phyloP scores from a whole-genome alignment of 2,888 invertebrate genomes.

The Nomada ruficornis region DNA sequence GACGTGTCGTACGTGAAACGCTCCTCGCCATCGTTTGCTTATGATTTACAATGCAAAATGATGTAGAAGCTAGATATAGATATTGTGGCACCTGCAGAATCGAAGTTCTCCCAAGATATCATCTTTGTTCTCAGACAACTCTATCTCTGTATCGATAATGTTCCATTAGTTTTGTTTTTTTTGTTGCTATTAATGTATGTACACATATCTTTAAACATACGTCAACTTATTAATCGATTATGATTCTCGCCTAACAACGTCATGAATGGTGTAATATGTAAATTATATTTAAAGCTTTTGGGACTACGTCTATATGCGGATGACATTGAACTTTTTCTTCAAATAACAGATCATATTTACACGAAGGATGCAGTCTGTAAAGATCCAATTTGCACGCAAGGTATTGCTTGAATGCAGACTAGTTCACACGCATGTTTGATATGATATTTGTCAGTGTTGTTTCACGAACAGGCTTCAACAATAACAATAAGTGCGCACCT shows the following conservation, averaged over 20 bases:
- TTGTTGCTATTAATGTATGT: neutral
- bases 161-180: conserved; percentile 34
- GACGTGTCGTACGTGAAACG: conserved; percentile 51
- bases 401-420: conserved; percentile 47
- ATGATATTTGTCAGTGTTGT: conserved; percentile 41
- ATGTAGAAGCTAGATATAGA: conserved; percentile 58
- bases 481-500: conserved; percentile 30
- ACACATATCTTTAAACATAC: too few relatives aligned
- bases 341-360: conserved; percentile 12
- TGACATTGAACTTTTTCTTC: conserved; percentile 11
- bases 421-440: conserved; percentile 48
- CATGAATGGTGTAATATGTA: too few relatives aligned
- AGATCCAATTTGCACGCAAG: conserved; percentile 45
- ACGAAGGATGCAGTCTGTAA: conserved; percentile 13
- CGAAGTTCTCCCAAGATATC: conserved; percentile 33
- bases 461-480: conserved; percentile 26
- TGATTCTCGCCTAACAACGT: too few relatives aligned
- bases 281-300: conserved; percentile 20
- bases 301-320: conserved; percentile 9
- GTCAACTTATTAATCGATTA: too few relatives aligned
- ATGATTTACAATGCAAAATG: conserved; percentile 50
- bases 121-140: conserved; percentile 34
- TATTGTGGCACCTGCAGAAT: conserved; percentile 50
- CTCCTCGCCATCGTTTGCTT: conserved; percentile 60
- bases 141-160: conserved; percentile 8